These are phyloP conservation scores for Lasioglossum baleicum DNA, from an alignment of 1,140 invertebrate genomes.

Conservation along the genomic window DNA sequence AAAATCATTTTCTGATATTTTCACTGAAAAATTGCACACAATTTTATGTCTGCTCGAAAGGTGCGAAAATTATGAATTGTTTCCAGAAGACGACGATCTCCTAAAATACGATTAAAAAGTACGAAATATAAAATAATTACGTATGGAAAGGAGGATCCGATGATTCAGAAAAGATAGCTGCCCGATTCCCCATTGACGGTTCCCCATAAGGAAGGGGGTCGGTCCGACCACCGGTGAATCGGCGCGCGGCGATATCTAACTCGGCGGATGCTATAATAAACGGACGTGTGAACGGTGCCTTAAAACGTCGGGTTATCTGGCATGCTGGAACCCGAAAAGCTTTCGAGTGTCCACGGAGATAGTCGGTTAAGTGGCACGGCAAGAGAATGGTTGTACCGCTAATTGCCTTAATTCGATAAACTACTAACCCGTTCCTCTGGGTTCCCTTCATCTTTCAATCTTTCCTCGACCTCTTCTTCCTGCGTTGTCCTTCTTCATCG, in stretches of 20 bases:
- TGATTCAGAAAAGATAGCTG: background rate
- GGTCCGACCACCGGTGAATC: background rate
- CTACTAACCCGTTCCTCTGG: slow-evolving; percentile 59
- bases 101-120: no score
- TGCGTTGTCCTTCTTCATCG: slow-evolving; percentile 14
- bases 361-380: slow-evolving; percentile 65
- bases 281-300: slow-evolving; percentile 45
- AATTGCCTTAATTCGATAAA: slow-evolving; percentile 76
- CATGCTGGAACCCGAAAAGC: slow-evolving; percentile 64
- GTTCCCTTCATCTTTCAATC: slow-evolving; percentile 47
- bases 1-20: no score
- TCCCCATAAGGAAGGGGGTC: background rate
- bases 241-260: background rate
- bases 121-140: no score
- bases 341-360: slow-evolving; percentile 71
- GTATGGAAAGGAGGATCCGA: no score
- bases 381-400: slow-evolving; percentile 68
- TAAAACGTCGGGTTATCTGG: slow-evolving; percentile 48
- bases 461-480: slow-evolving; percentile 44
- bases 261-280: slow-evolving; percentile 36
- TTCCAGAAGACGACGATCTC: no score
- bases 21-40: no score
- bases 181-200: background rate
- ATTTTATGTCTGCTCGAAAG: no score
- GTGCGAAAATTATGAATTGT: no score